Evolutionary conservation across 2,797 vertebrate genomes (phyloP), one percentile per base, ranked within the genome.

Genomic region (Salarias fasciatus): DNA sequence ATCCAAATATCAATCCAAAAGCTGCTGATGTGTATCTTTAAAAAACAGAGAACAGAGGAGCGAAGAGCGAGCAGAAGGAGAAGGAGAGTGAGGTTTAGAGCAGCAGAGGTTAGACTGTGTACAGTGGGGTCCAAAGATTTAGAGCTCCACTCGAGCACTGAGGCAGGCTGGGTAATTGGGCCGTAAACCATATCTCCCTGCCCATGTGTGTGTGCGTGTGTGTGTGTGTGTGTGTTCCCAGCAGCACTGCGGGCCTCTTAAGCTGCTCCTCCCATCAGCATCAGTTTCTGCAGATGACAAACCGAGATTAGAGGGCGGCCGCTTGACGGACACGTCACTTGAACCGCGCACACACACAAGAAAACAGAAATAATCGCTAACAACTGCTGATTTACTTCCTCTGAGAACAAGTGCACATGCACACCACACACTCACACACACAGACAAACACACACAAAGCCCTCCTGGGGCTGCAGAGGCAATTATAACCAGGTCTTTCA

Each of bases 101-200:
- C 0, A 58, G 29, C 14, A 60, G 58, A 57, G 47, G 68, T 63
- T 67, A 46, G 30, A 61, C 33, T 69, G 62, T 53, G 62, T 43
- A 77, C 33, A 70, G 73, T 15, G 66, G 33, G 48, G 67, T 8
- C 53, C 8, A 67, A 56, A 77, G 86, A 89, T 87, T 86, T 90
- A 88, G 46, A 69, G 70, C 13, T 36, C 30, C 36, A 48, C 46
- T 59, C 53, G n/a, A 75, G 55, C 63, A 61, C 58, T 72, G 64
- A 77, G 74, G 74, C 69, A 79, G 77, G 73, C 75, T 74, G 81
- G 77, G 82, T 85, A 87, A 88, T 86, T 84, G 79, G 65, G 50
- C 77, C 55, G 77, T 85, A 89, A 89, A 89, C 65, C 60, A 82
- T 11, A 59, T 84, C 35, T 36, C 38, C 28, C 15, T 30, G 49